A percentile compares a stretch with the other conserved stretches of the same genome.
These are phyloP conservation scores for Ailurus styani DNA, from an alignment of 2,113 vertebrate species.

Conservation along the genomic window DNA sequence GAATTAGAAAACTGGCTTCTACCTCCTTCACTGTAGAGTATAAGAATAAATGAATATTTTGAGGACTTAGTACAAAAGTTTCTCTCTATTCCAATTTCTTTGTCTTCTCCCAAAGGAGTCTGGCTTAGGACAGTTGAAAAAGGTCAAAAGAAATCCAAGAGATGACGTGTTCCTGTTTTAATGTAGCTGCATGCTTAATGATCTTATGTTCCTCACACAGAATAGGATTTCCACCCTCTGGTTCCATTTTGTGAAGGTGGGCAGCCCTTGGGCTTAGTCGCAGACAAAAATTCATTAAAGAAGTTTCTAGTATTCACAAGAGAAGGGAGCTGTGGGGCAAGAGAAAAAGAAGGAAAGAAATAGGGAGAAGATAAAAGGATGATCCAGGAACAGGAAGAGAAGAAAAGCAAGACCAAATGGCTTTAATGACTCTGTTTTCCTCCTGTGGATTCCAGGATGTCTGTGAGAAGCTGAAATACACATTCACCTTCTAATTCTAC, in stretches of 20 bases:
- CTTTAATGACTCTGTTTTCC: neutral
- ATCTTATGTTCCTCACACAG: neutral
- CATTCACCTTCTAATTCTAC: neutral
- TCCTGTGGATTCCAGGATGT: neutral
- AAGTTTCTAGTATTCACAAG: neutral
- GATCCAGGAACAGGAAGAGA: fast-evolving
- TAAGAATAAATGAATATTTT: neutral
- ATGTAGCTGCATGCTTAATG: neutral
- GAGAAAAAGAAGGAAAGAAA: neutral
- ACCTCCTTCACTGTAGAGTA: neutral
- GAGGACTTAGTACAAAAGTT: neutral
- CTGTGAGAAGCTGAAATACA: neutral
- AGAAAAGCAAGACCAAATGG: neutral
- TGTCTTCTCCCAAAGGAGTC: neutral
- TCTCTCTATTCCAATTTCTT: neutral
- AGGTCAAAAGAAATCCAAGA: neutral
- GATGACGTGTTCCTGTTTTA: neutral
- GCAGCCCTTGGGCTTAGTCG: neutral
- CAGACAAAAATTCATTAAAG: neutral
- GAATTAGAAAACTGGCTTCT: neutral
- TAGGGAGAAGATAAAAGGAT: neutral
- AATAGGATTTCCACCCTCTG: neutral
- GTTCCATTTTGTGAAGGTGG: neutral
- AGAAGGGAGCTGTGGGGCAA: neutral
- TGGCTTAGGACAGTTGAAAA: neutral